Percentiles rank a stretch among this genome's conserved stretches.
phyloP scores from a whole-genome alignment of 1,140 invertebrate species.

The Metopolophium dirhodum region DNA sequence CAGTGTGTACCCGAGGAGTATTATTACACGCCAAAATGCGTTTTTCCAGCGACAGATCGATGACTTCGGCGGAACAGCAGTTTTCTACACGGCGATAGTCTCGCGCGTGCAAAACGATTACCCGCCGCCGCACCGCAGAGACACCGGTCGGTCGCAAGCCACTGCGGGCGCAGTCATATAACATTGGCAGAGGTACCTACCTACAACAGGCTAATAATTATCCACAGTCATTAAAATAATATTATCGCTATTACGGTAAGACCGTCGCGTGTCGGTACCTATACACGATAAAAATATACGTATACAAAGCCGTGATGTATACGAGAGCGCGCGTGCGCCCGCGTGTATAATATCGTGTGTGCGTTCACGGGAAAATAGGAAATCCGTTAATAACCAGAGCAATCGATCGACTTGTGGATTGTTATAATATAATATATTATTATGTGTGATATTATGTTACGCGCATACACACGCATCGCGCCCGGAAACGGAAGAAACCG shows the following conservation, averaged over 20 bases:
- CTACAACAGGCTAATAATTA: neutral
- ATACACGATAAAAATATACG: neutral
- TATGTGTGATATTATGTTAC: neutral
- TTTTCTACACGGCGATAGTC: neutral
- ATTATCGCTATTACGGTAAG: neutral
- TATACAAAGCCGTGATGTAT: neutral
- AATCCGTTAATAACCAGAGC: neutral
- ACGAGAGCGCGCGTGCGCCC: neutral
- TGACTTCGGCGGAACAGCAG: neutral
- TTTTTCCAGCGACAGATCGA: neutral
- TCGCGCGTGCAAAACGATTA: neutral
- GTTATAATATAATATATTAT: neutral
- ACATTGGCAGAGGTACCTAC: neutral
- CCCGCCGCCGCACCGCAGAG: neutral
- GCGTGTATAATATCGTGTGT: neutral
- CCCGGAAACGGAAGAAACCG: neutral
- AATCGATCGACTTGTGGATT: neutral
- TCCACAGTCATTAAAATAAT: conserved; percentile 12
- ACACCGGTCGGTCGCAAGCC: neutral
- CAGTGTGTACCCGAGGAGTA: neutral
- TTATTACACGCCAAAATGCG: neutral
- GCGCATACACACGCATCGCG: neutral
- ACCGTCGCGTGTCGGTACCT: neutral
- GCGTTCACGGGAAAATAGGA: neutral
- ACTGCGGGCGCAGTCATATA: neutral